Conservation (phyloP, 1,140 invertebrate genomes). For the Macrosteles quadrilineatus region DNA sequence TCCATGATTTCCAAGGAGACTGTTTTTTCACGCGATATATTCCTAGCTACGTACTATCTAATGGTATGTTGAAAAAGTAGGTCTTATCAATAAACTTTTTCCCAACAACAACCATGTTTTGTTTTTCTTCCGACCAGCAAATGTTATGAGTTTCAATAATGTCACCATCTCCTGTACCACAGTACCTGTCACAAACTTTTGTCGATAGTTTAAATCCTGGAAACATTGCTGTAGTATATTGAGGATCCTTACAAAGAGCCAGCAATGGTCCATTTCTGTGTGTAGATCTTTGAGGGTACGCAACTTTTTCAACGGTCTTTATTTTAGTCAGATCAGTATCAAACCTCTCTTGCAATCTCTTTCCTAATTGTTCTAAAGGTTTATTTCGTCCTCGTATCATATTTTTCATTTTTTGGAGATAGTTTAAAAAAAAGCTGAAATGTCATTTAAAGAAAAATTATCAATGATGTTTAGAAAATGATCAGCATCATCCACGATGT, state of each 20-base stretch:
- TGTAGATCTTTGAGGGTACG: too few relatives aligned
- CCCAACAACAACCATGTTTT: conserved; percentile 21
- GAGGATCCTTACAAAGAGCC: too few relatives aligned
- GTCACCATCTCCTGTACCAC: conserved; percentile 19
- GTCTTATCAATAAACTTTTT: conserved; percentile 18
- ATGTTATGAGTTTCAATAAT: conserved; percentile 25
- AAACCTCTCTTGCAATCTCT: not conserved
- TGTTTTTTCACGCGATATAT: conserved; percentile 22
- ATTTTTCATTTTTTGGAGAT: not conserved
- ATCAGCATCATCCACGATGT: conserved; percentile 33
- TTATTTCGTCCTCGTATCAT: conserved; percentile 14
- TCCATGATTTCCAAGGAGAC: conserved; percentile 10
- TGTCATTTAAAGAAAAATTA: conserved; percentile 27
- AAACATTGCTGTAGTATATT: too few relatives aligned
- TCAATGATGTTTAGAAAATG: conserved; percentile 17
- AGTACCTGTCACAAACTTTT: conserved; percentile 10
- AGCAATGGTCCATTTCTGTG: too few relatives aligned
- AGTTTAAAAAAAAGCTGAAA: not conserved
- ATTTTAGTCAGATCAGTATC: conserved; percentile 7
- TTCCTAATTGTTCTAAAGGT: too few relatives aligned
- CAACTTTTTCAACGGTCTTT: too few relatives aligned
- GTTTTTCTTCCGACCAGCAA: too few relatives aligned
- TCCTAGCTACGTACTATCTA: conserved; percentile 2
- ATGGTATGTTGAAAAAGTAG: not conserved
- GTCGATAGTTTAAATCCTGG: not conserved